Evolutionary conservation across 2,888 invertebrate genomes (phyloP).

Genomic region (Stratiomys singularior): DNA sequence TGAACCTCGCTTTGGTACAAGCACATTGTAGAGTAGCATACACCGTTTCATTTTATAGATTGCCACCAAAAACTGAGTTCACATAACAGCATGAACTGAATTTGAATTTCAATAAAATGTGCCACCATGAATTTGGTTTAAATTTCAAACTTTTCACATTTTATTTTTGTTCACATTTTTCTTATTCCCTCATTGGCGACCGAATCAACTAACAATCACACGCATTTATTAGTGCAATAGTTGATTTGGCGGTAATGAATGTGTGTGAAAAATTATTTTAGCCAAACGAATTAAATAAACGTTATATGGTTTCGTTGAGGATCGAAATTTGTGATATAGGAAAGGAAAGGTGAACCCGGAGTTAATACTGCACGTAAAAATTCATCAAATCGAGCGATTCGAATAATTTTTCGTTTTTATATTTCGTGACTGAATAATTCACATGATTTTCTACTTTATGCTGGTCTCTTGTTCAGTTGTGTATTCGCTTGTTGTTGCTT

Average conservation of each 20-base stretch:
- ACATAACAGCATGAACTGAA: slow-evolving; percentile 36
- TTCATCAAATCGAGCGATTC: slow-evolving; percentile 36
- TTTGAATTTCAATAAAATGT: slow-evolving; percentile 42
- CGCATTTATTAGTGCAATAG: slow-evolving; percentile 20
- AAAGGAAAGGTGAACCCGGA: slow-evolving; percentile 30
- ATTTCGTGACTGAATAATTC: slow-evolving; percentile 15
- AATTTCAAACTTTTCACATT: slow-evolving; percentile 27
- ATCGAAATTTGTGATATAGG: neutral
- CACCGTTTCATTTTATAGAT: neutral
- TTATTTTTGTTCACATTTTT: slow-evolving; percentile 24
- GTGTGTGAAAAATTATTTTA: neutral
- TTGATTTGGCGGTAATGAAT: slow-evolving; percentile 4
- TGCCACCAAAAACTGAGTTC: neutral
- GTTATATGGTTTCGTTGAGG: neutral
- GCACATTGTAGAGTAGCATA: no score
- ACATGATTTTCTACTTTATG: slow-evolving; percentile 12
- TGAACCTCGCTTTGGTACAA: no score
- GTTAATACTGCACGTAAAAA: neutral
- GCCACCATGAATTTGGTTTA: slow-evolving; percentile 3
- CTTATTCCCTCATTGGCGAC: neutral
- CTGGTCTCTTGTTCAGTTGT: neutral
- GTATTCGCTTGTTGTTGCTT: neutral
- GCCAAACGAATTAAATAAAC: slow-evolving; percentile 26
- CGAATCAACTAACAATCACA: neutral
- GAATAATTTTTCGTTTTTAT: slow-evolving; percentile 29